Conservation (phyloP, 37 sponge, comb jelly and placozoan genomes). For the Mnemiopsis leidyi region DNA sequence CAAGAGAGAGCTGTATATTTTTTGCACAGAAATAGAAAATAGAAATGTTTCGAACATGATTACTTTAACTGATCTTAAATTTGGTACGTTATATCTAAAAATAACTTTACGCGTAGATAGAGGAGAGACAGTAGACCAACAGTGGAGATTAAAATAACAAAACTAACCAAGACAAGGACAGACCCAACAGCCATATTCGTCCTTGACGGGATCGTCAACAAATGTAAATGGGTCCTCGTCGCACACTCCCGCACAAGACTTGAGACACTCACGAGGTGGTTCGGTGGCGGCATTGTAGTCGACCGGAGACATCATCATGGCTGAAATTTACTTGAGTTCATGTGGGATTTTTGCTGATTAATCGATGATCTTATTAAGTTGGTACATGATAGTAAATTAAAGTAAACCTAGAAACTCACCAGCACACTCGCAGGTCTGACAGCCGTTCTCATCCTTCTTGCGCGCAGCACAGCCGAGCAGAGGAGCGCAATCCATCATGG, state of each 20-base stretch:
- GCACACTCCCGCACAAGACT: conserved; percentile 29
- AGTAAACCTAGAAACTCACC: neutral
- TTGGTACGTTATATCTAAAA: too few species aligned
- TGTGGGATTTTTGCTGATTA: too few species aligned
- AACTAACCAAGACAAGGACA: conserved; percentile 45
- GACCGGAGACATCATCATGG: neutral
- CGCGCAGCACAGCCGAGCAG: conserved; percentile 56
- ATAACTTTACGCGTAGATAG: too few species aligned
- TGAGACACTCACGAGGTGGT: conserved; percentile 10
- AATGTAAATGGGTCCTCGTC: neutral
- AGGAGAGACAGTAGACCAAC: too few species aligned
- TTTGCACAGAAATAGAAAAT: too few species aligned
- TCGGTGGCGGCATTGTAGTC: too few species aligned
- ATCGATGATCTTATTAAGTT: too few species aligned
- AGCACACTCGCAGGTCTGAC: conserved; percentile 52
- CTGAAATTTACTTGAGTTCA: too few species aligned
- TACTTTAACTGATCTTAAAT: too few species aligned
- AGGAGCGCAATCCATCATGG: conserved; percentile 21
- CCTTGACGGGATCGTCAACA: neutral
- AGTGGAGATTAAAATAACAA: too few species aligned
- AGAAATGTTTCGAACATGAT: too few species aligned
- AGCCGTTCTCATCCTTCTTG: conserved; percentile 40
- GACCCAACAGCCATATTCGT: conserved; percentile 45
- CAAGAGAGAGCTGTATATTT: too few species aligned
- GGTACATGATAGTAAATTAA: neutral